Conservation (phyloP, 1,140 invertebrate species). For the Eufriesea mexicana region DNA sequence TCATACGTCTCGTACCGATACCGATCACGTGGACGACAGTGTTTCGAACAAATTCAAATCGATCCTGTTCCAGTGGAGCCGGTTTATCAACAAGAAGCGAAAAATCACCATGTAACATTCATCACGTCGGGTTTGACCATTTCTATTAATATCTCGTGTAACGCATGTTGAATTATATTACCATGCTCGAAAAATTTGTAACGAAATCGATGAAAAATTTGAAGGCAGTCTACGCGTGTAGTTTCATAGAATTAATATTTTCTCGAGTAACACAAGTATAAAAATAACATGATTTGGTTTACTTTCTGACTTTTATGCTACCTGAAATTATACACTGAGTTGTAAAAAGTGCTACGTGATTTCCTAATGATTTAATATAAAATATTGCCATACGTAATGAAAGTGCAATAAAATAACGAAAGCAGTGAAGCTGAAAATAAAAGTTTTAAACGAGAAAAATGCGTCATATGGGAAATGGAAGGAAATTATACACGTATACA, state of each 20-base stretch:
- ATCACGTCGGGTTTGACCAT: constrained; percentile 8
- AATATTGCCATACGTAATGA: too few species aligned
- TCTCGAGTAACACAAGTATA: neutral
- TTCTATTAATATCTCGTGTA: constrained; percentile 40
- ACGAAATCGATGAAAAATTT: neutral
- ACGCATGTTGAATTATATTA: neutral
- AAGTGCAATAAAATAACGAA: too few species aligned
- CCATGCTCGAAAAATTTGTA: neutral
- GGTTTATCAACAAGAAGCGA: constrained; percentile 18
- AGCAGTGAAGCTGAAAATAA: too few species aligned
- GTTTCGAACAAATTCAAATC: constrained; percentile 6
- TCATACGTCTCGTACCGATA: neutral
- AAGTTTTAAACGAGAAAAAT: too few species aligned
- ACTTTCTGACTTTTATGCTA: too few species aligned
- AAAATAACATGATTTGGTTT: neutral
- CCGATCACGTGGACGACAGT: neutral
- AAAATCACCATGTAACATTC: constrained; percentile 18
- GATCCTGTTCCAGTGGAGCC: constrained; percentile 11
- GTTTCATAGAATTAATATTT: neutral
- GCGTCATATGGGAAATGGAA: too few species aligned
- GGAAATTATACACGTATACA: too few species aligned
- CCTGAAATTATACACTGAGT: too few species aligned
- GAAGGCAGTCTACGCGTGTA: too few species aligned
- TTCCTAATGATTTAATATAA: too few species aligned
- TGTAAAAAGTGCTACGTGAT: too few species aligned